Base-by-base conservation (phyloP, 1,140 invertebrate genomes). In the Procambarus virginalis region DNA sequence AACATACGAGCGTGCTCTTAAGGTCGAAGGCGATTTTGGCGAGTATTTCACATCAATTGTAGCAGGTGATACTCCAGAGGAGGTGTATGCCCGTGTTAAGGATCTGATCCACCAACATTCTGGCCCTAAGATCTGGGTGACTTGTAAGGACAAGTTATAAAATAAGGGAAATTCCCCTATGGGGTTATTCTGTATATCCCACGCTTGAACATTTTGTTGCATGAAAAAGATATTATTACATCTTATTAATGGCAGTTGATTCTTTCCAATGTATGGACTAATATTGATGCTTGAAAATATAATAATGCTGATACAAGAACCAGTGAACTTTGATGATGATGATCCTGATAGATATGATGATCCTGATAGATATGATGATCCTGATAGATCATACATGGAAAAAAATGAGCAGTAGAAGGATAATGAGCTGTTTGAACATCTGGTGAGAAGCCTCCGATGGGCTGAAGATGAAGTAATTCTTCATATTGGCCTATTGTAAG, bases 21-120 rank as follows among this genome's bases (percentile, higher is more conserved):
- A 99, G n/a, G 97, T 99, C 95, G 99, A 99, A 94, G 98, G 99
- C 94, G 99, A 99, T 94, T 99, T 99, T 95, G 98, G 98, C 89
- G 98, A 99, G 96, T 99, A 99, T 94, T 99, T 99, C 94, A 99
- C 98, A 93, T 98, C 98, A 93, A 97, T 99, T 86, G 97, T 99
- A 48, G 97, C 97, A 94, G 99, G 98, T 70, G 98, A 99, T 94
- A 99, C 98, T 60, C 98, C 98, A 20, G 98, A 99, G 94, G 99
- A 99, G 94, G 97, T 99, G 91, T 99, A 99, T 95, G 96, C 96
- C 86, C 97, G 97, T 94, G 97, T 99, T 81, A 99, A 99, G 94
- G 96, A 97, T 93, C 97, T 99, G 84, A 99, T 99, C 93, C 95
- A 96, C 92, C 97, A 98, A 93, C 98, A 99, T 94, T 98, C 98